A percentile compares a stretch with the other conserved stretches of the same genome.
Evolutionary conservation across 2,113 vertebrate genomes (phyloP).

Genomic region (Copsychus sechellarum): DNA sequence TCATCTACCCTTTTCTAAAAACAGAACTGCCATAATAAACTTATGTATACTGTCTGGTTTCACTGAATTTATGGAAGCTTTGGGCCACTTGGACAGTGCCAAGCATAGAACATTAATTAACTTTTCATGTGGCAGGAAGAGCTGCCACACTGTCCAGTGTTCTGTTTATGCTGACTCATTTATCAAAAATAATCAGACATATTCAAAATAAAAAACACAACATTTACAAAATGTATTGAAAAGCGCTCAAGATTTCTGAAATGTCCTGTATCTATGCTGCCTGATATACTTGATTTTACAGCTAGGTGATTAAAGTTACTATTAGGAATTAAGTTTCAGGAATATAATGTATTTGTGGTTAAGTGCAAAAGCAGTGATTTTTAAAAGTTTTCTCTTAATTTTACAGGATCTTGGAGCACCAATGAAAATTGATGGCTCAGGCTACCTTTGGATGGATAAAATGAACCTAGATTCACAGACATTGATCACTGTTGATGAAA

Average conservation of each 20-base stretch:
- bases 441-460: conserved; percentile 54
- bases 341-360: neutral
- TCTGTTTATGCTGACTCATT: neutral
- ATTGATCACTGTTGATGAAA: conserved; percentile 66
- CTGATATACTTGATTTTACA: neutral
- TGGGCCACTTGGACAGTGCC: neutral
- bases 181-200: neutral
- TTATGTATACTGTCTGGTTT: neutral
- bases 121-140: neutral
- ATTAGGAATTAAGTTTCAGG: neutral
- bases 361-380: neutral
- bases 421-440: conserved; percentile 68
- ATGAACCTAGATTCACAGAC: conserved; percentile 63
- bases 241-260: neutral
- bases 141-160: neutral
- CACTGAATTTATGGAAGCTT: neutral
- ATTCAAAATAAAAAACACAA: neutral
- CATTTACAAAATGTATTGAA: neutral
- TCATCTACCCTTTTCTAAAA: neutral
- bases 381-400: neutral
- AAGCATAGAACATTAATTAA: neutral
- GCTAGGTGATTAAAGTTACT: neutral
- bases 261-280: neutral
- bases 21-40: neutral
- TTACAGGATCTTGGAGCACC: conserved; percentile 77